Base-by-base conservation (phyloP, 2,113 vertebrate genomes). In the Myiopsitta monachus region DNA sequence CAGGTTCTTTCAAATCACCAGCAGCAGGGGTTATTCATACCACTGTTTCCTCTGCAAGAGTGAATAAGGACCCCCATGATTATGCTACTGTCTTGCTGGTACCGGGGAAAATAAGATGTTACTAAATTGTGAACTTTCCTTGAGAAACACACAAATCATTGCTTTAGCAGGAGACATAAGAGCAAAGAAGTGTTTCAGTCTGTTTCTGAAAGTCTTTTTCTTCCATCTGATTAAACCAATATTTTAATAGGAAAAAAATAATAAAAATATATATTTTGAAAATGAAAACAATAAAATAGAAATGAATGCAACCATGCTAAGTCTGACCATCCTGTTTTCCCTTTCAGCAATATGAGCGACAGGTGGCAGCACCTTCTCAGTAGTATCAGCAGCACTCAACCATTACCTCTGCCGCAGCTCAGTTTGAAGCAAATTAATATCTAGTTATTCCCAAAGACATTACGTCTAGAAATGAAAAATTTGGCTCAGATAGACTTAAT, bases 311-410 rank as follows among this genome's bases (percentile, higher is more conserved):
- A 21, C 26, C 77, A 9, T 4, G 4, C 39, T 9, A 18, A 52
- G 8, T 27, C 1, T 8, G 47, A 7, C 8, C 13, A 31, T 57
- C 27, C 30, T 24, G 19, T 18, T 91, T 79, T 74, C 31, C 21
- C 27, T 79, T 49, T 52, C 62, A 94, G 38, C 67, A 28, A 18
- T 51, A 22, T 18, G 33, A 46, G 39, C 91, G 41, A 79, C 59
- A 94, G 96, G 85, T 95, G 97, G 97, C 97, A 97, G 97, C 92
- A 81, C 69, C 78, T 93, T 79, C 72, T 67, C 93, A 55, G 77
- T 52, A 43, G 72, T 90, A 77, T 23, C 41, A 72, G 17, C 55
- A 43, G 36, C 17, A 8, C 57, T 74, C 44, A 5, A 5, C 59
- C 33, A 4, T 51, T 67, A 33, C 19, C 7, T 22, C 24, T 41